Conservation (phyloP, 2,797 vertebrate species). For the Poecilia gillii region DNA sequence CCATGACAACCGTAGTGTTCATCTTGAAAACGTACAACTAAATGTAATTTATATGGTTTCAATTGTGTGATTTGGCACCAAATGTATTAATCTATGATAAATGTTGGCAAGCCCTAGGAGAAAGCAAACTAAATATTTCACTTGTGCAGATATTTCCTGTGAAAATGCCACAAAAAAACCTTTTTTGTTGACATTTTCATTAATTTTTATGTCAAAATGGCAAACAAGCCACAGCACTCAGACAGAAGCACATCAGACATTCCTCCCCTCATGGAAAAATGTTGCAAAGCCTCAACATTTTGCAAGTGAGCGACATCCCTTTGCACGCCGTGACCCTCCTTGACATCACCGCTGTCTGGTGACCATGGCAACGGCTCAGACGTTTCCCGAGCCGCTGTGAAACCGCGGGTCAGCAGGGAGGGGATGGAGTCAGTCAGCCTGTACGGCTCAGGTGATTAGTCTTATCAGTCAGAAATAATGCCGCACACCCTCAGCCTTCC, state of each 20-base stretch:
- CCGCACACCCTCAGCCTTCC: slow-evolving; percentile 11
- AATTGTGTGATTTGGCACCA: no score
- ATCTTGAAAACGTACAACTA: no score
- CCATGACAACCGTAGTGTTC: no score
- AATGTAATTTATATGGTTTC: no score
- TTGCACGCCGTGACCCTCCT: slow-evolving; percentile 25
- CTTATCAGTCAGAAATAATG: slow-evolving; percentile 52
- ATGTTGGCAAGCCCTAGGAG: background rate
- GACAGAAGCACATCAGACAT: background rate
- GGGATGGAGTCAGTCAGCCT: slow-evolving; percentile 36
- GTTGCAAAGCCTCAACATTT: background rate
- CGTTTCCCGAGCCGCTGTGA: slow-evolving; percentile 32
- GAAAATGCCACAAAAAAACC: background rate
- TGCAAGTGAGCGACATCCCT: slow-evolving; percentile 6
- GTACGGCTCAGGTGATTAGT: slow-evolving; percentile 51
- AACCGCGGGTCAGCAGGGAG: slow-evolving; percentile 8
- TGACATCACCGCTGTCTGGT: slow-evolving; percentile 30
- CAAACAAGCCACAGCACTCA: background rate
- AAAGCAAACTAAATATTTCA: background rate
- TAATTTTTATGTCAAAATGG: background rate
- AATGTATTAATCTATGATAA: no score
- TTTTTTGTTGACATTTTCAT: background rate
- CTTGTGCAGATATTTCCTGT: background rate
- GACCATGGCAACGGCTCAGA: slow-evolving; percentile 64
- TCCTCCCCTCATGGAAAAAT: background rate